Evolutionary conservation across 2,797 vertebrate genomes (phyloP).

Genomic region (Paramormyrops hopkinsi): DNA sequence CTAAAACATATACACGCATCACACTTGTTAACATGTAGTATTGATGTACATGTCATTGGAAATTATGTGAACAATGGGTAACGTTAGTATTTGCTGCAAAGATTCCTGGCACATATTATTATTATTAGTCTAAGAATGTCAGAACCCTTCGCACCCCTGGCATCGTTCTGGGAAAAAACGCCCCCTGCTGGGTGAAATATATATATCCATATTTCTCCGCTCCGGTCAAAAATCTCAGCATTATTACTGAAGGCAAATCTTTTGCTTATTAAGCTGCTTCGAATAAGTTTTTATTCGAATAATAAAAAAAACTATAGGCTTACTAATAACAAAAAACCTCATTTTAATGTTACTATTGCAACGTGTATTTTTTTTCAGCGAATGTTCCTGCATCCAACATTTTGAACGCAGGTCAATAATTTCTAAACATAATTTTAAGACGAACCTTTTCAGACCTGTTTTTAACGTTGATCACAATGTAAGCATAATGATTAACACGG

Average conservation of each 20-base stretch:
- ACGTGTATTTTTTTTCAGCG: neutral
- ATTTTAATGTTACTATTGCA: neutral
- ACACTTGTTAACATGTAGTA: conserved; percentile 9
- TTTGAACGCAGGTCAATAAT: neutral
- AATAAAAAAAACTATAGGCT: neutral
- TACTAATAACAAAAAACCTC: neutral
- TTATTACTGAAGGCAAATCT: neutral
- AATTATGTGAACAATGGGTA: neutral
- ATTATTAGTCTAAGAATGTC: neutral
- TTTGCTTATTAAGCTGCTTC: neutral
- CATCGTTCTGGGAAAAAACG: conserved; percentile 7
- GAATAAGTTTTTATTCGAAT: neutral
- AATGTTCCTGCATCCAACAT: neutral
- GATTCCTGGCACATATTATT: neutral
- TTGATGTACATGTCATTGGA: neutral
- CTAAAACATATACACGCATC: neutral
- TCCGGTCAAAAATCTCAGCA: neutral
- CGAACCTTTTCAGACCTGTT: neutral
- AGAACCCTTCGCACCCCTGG: neutral
- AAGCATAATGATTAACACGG: neutral
- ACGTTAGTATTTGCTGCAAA: neutral
- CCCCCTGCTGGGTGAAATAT: conserved; percentile 25
- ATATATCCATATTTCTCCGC: neutral
- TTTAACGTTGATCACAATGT: neutral
- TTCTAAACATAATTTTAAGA: neutral